Conservation (phyloP, 2,888 invertebrate genomes). For the Alloplasta piceator region DNA sequence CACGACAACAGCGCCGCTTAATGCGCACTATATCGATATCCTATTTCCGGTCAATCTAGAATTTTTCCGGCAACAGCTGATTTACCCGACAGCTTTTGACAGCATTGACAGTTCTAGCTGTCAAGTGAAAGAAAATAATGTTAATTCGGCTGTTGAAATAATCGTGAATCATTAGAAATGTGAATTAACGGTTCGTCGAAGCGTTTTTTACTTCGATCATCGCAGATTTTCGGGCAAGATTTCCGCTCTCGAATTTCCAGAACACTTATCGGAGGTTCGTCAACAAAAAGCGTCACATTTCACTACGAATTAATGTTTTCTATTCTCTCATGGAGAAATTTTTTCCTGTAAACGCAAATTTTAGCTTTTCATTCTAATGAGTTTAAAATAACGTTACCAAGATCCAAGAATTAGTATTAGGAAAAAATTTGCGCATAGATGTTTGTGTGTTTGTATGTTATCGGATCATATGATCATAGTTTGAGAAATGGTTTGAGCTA, state of each 20-base stretch:
- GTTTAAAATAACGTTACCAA: too few relatives aligned
- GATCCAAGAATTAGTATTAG: too few relatives aligned
- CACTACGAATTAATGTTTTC: not conserved
- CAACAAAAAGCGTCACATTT: not conserved
- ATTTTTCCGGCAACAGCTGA: constrained; percentile 4
- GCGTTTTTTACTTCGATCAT: not conserved
- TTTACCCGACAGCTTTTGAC: not conserved
- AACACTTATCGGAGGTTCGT: constrained; percentile 1
- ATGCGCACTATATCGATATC: not conserved
- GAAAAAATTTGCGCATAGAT: too few relatives aligned
- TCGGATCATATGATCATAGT: too few relatives aligned
- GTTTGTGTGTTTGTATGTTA: too few relatives aligned
- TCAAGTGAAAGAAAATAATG: not conserved
- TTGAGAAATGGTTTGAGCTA: too few relatives aligned
- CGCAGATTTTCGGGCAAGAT: not conserved
- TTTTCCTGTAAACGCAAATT: too few relatives aligned
- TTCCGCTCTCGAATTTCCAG: constrained; percentile 28
- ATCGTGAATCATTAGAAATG: not conserved
- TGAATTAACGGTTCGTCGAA: not conserved
- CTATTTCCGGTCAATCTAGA: not conserved
- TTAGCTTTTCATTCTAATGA: too few relatives aligned
- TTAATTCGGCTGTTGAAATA: not conserved
- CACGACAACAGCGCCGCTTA: not conserved
- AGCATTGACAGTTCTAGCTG: not conserved
- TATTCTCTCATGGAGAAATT: not conserved